phyloP scores from a whole-genome alignment of 92 coral and sea anemone species.

The Nematostella vectensis region DNA sequence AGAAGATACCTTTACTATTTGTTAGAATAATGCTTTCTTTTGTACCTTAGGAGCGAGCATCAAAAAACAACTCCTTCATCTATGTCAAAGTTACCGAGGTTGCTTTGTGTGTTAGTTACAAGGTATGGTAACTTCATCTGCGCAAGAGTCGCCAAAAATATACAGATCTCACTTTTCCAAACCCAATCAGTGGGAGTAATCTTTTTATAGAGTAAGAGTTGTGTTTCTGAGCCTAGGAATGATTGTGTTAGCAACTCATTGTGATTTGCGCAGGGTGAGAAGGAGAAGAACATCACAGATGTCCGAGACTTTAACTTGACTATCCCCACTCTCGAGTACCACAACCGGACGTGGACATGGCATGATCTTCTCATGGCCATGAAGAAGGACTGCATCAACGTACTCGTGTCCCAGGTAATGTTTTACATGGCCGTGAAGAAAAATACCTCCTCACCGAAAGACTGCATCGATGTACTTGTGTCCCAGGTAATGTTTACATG shows the following conservation, averaged over 20 bases:
- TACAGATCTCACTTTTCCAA: background rate
- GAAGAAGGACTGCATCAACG: slow-evolving; percentile 89
- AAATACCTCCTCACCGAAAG: background rate
- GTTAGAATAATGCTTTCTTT: no score
- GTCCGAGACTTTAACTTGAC: slow-evolving; percentile 81
- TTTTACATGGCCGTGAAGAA: no score
- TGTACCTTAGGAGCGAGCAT: slow-evolving; percentile 72
- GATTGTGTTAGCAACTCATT: no score
- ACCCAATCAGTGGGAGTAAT: no score
- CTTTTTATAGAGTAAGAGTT: no score
- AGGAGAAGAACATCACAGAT: slow-evolving; percentile 91
- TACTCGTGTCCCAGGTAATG: slow-evolving; percentile 83
- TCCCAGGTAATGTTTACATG: no score
- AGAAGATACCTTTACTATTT: no score
- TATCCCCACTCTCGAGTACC: slow-evolving; percentile 90
- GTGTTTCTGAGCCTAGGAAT: no score
- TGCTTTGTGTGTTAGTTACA: slow-evolving; percentile 80
- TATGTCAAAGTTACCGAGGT: slow-evolving; percentile 93
- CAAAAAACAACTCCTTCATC: slow-evolving; percentile 89
- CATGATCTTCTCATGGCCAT: slow-evolving; percentile 89
- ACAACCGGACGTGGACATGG: slow-evolving; percentile 99
- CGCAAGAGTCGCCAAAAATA: no score
- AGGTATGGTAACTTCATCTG: no score
- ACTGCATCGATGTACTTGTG: no score
- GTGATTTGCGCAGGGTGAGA: slow-evolving; percentile 61